Evolutionary conservation across 2,888 invertebrate species (phyloP), one percentile per base, ranked within the genome.

Genomic region (Tachina grossa): DNA sequence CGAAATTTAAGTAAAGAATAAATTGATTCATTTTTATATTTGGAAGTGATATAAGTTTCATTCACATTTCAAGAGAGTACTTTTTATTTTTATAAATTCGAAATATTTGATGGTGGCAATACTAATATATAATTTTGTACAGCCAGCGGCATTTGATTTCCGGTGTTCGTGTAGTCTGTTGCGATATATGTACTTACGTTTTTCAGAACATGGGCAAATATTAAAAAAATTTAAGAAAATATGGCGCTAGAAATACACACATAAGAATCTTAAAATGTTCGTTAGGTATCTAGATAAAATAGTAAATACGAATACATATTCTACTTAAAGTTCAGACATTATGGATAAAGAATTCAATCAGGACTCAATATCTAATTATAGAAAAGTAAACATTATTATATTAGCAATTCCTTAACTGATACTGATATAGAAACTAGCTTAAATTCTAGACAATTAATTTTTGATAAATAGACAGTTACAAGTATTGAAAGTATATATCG

Each of bases 261-360:
- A 31, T 59, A 59, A 39, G n/a, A 3, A 14, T 9, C 6, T 16
- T 66, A 57, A 66, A 59, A 45, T 68, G 14, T 19, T 11, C 22
- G n/a, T 55, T 55, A 41, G 45, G 19, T 14, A 53, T 9, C n/a
- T 63, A 11, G 31, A 5, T 49, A 39, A 0, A 9, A 61, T 14
- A 53, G 22, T 65, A 53, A 77, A 78, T 53, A 72, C 77, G 11
- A 65, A 71, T 8, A 31, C 45, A 0, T 45, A 61, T 66, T 77
- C 77, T 53, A 77, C 77, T n/a, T 77, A 66, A 51, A 72, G 59
- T 47, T 72, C 83, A 39, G 77, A 68, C 16, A 49, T 49, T 47
- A 14, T 47, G n/a, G n/a, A 63, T 57, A 39, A 51, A 68, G n/a
- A 53, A 55, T n/a, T 22, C 8, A 6, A 22, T 53, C 55, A 41